Evolutionary conservation across 2,797 vertebrate species (phyloP).

Genomic region (Dendrocincla tyrannina): DNA sequence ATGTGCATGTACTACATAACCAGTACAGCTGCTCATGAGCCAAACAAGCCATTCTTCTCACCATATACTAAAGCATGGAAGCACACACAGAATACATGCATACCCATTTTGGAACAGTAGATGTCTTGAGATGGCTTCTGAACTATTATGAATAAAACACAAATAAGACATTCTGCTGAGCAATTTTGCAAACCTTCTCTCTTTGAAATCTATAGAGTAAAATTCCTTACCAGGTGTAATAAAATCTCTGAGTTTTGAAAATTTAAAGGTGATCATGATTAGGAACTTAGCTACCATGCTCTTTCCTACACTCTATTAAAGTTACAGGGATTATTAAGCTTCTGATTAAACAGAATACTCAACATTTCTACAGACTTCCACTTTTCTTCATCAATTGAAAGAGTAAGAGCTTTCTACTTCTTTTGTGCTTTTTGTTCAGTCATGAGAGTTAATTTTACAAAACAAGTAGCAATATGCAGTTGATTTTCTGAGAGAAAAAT

Average conservation of each 20-base stretch:
- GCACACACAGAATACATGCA: constrained; percentile 39
- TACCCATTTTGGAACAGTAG: constrained; percentile 25
- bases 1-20: background rate
- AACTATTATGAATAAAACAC: constrained; percentile 34
- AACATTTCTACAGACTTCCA: background rate
- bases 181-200: constrained; percentile 4
- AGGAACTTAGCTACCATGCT: background rate
- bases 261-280: background rate
- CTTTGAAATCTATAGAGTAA: background rate
- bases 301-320: background rate
- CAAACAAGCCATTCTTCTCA: constrained; percentile 24
- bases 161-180: constrained; percentile 26
- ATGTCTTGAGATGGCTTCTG: constrained; percentile 37
- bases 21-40: background rate
- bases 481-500: background rate
- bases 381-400: background rate
- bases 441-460: background rate
- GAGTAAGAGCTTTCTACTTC: background rate
- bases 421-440: background rate
- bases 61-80: background rate
- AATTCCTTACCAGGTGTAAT: background rate
- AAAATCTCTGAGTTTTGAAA: background rate
- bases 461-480: background rate
- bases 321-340: background rate
- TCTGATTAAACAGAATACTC: background rate